Evolutionary conservation across 2,888 invertebrate genomes (phyloP).

Genomic region (Ariolimax columbianus): DNA sequence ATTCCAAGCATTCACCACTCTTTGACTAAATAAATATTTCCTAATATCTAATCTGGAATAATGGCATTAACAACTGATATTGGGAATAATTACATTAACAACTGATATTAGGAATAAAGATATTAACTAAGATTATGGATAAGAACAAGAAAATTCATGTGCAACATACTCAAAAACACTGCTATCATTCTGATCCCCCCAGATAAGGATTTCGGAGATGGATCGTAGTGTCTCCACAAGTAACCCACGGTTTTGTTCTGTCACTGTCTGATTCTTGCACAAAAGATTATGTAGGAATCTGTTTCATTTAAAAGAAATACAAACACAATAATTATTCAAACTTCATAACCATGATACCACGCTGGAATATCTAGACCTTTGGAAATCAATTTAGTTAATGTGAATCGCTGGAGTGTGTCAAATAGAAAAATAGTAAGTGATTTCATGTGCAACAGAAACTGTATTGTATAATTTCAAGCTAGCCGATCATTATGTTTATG

Average conservation of each 20-base stretch:
- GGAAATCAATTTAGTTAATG: no score
- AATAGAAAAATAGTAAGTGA: no score
- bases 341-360: no score
- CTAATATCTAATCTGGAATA: no score
- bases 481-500: no score
- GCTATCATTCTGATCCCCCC: conserved; percentile 99
- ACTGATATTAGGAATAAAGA: neutral
- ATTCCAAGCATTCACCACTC: no score
- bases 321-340: neutral
- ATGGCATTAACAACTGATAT: neutral
- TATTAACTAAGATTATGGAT: neutral
- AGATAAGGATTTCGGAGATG: conserved; percentile 98
- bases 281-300: conserved; percentile 94
- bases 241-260: conserved; percentile 94
- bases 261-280: conserved; percentile 95
- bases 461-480: no score
- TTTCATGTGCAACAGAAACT: no score
- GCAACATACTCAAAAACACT: conserved; percentile 97
- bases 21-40: no score
- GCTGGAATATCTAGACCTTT: no score
- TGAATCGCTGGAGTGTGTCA: no score
- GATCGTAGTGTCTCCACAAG: conserved; percentile 97
- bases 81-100: neutral
- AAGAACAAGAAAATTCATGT: neutral
- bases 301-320: conserved; percentile 55